Evolutionary conservation across 2,797 vertebrate species (phyloP), one percentile per base, ranked within the genome.

Genomic region (Acipenser oxyrinchus): DNA sequence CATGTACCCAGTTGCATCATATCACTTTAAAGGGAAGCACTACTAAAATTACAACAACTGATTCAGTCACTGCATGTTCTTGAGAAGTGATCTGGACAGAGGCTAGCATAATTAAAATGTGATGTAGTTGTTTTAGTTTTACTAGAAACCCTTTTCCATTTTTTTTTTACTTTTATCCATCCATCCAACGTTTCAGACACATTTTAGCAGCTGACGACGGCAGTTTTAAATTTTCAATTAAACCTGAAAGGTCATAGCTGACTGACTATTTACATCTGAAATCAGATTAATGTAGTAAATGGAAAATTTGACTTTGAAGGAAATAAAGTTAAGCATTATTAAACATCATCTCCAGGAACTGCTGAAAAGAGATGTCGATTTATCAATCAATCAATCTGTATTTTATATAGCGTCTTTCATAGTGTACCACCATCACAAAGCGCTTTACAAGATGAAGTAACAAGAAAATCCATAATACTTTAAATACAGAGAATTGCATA

Each of bases 161-260:
- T 79, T 79, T 84, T 83, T 82, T 80, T 78, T 76, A 85, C 82
- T 89, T 85, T 81, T 84, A 84, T 84, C 83, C 79, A 79, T 79
- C 84, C 79, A 86, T 84, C 85, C 82, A 72, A 82, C 86, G 86
- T 87, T 89, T 88, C 87, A 9, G 11, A 85, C 83, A 77, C 82
- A 83, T 87, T 86, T 76, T 78, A 74, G 77, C 80, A 83, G 81
- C 72, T 79, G 80, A 83, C 72, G 76, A 78, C 80, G 80, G 79
- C 73, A 73, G 75, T 68, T 50, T 77, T 73, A 71, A 77, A 77
- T 89, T 76, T 85, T 86, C 73, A 75, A 78, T 72, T 77, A 2
- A 80, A 82, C 83, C 79, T 66, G 83, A 85, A 79, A 86, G 86
- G 85, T 90, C 87, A 83, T 85, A 86, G 89, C 86, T 88, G 86